Conservation (phyloP, 2,113 vertebrate genomes). For the Laticauda colubrina region DNA sequence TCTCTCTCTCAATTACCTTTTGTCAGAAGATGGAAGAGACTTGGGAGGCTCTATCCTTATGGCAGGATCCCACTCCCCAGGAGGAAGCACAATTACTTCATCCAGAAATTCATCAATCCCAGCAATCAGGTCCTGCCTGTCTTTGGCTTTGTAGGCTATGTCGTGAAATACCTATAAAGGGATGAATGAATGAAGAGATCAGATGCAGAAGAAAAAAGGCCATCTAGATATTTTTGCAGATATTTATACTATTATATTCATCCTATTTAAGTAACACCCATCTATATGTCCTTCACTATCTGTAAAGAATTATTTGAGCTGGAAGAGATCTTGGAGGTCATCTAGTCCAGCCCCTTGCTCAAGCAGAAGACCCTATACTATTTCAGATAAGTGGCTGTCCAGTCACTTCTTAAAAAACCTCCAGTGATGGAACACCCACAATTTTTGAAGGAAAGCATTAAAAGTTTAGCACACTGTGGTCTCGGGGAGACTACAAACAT, state of each 20-base stretch:
- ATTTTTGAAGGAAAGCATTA: not conserved
- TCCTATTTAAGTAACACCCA: not conserved
- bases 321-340: too few relatives aligned
- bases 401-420: too few relatives aligned
- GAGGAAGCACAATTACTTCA: conserved; percentile 97
- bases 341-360: too few relatives aligned
- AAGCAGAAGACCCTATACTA: too few relatives aligned
- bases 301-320: not conserved
- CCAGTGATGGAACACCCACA: too few relatives aligned
- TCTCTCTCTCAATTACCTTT: conserved; percentile 75
- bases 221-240: not conserved
- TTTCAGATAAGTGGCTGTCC: too few relatives aligned
- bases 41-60: conserved; percentile 99
- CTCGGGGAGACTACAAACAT: rapidly evolving
- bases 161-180: conserved; percentile 90
- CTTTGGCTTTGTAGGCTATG: conserved; percentile 97
- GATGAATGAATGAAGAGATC: not conserved
- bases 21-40: conserved; percentile 91
- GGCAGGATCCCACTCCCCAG: conserved; percentile 95
- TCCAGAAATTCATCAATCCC: conserved; percentile 98
- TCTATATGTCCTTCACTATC: not conserved
- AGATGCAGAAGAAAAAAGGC: not conserved
- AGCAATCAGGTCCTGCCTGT: conserved; percentile 91
- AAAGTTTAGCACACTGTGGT: not conserved
- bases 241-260: not conserved